Percentiles rank a stretch among this genome's conserved stretches.
phyloP scores from a whole-genome alignment of 2,888 invertebrate genomes.

The Microdon myrmicae region DNA sequence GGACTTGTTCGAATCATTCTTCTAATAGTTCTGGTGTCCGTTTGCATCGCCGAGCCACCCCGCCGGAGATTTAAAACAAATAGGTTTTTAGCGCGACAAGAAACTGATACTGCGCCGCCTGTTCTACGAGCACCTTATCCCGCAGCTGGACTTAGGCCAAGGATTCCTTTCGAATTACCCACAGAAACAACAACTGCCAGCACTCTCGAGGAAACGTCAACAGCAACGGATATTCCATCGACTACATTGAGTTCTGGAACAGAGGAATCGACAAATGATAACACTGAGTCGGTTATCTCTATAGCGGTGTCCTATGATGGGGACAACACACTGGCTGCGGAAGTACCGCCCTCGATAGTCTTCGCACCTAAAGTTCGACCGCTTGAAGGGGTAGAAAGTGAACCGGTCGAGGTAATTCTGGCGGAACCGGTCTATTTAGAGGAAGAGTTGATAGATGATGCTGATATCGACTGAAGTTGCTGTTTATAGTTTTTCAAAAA shows the following conservation, averaged over 20 bases:
- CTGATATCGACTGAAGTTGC: too few species aligned
- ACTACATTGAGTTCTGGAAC: too few species aligned
- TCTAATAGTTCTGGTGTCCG: conserved; percentile 1
- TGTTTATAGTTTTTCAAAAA: too few species aligned
- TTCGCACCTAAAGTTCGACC: conserved; percentile 13
- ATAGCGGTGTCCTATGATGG: conserved; percentile 37
- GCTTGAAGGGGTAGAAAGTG: not conserved
- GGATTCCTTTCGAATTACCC: conserved; percentile 37
- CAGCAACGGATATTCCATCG: conserved; percentile 16
- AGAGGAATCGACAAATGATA: conserved; percentile 27
- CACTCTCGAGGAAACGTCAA: not conserved
- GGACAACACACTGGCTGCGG: conserved; percentile 7
- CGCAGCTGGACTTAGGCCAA: conserved; percentile 35
- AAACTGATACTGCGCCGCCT: conserved; percentile 16
- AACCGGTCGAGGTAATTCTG: conserved; percentile 9
- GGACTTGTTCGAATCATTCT: conserved; percentile 19
- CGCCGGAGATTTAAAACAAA: conserved; percentile 16
- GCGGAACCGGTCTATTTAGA: conserved; percentile 25
- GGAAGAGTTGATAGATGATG: conserved; percentile 20
- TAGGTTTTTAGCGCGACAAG: conserved; percentile 28
- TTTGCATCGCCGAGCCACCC: conserved; percentile 18
- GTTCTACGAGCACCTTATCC: conserved; percentile 38
- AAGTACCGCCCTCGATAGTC: conserved; percentile 21
- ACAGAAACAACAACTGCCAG: conserved; percentile 21
- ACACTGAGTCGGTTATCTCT: conserved; percentile 42